Evolutionary conservation across 2,797 vertebrate species (phyloP).

Genomic region (Clamator glandarius): DNA sequence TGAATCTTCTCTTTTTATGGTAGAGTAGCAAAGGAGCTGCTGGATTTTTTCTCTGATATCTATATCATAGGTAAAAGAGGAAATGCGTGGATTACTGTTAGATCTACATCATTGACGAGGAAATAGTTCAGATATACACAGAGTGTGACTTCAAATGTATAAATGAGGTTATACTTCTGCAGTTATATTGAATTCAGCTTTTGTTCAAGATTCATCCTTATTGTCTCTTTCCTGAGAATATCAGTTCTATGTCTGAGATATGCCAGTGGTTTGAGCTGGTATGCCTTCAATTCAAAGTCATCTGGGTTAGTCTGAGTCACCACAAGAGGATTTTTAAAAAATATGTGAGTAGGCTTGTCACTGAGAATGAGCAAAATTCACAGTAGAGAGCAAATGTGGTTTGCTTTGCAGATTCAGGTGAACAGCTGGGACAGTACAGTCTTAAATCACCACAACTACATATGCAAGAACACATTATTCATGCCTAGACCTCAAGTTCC

Average conservation of each 20-base stretch:
- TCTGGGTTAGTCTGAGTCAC: not conserved
- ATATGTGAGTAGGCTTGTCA: not conserved
- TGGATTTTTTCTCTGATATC: not conserved
- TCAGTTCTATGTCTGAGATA: not conserved
- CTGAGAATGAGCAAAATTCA: not conserved
- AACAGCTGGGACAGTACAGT: not conserved
- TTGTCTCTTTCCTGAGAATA: not conserved
- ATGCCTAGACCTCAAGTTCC: not conserved
- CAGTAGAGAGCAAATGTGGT: not conserved
- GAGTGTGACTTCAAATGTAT: not conserved
- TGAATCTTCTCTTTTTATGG: not conserved
- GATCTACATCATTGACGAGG: not conserved
- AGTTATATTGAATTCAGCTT: not conserved
- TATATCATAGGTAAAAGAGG: not conserved
- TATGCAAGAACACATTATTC: not conserved
- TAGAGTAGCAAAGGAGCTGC: not conserved
- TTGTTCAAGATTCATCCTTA: not conserved
- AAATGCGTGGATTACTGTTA: not conserved
- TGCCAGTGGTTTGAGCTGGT: not conserved
- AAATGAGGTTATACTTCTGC: not conserved
- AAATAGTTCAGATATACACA: not conserved
- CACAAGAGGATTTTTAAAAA: not conserved
- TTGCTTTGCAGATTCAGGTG: not conserved
- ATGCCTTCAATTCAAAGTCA: not conserved
- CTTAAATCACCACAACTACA: not conserved